phyloP scores from a whole-genome alignment of 1,140 invertebrate genomes.

The Amyelois transitella region DNA sequence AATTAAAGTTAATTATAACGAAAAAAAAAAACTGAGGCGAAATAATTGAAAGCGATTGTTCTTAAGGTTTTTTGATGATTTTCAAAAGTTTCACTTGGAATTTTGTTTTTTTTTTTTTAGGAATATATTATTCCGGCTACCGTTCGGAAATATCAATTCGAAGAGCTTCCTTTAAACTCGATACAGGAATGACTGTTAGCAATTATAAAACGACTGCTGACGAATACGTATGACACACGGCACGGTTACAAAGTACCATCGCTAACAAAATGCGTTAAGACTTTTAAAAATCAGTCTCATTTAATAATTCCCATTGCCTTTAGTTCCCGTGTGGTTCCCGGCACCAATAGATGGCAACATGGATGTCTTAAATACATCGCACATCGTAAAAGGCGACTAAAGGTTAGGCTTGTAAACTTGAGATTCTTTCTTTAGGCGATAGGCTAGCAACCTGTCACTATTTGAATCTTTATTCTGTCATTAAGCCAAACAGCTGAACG shows the following conservation, averaged over 20 bases:
- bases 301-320: no score
- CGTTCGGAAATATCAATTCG: slow-evolving; percentile 27
- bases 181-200: slow-evolving; percentile 16
- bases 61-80: neutral
- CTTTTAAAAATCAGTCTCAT: neutral
- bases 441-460: no score
- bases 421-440: no score
- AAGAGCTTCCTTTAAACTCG: slow-evolving; percentile 18
- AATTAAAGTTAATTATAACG: slow-evolving; percentile 32
- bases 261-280: neutral
- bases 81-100: neutral
- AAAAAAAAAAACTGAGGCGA: neutral
- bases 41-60: neutral
- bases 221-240: slow-evolving; percentile 18
- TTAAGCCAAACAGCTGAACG: no score
- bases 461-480: no score
- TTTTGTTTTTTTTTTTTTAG: neutral
- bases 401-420: no score
- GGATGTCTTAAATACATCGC: no score
- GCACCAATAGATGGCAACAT: no score
- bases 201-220: slow-evolving; percentile 32
- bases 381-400: no score
- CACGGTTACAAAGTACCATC: neutral
- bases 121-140: neutral
- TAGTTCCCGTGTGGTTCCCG: no score